Evolutionary conservation across 2,888 invertebrate genomes (phyloP).

Genomic region (Zygaena filipendulae): DNA sequence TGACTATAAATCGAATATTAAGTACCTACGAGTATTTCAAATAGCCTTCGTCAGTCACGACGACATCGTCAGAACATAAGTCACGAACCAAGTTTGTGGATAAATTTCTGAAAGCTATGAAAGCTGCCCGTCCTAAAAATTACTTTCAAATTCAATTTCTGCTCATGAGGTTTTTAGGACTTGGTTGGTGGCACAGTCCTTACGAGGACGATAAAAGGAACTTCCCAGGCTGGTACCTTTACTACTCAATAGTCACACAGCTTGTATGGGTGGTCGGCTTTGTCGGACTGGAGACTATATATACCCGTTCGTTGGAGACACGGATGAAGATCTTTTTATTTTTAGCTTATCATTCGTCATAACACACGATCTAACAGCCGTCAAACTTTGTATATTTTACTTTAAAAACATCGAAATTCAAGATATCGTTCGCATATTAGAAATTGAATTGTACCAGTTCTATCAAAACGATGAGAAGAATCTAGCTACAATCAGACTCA

Average conservation of each 20-base stretch:
- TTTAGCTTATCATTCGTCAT: constrained; percentile 58
- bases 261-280: constrained; percentile 52
- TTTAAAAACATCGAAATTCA: constrained; percentile 50
- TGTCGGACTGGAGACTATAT: constrained; percentile 55
- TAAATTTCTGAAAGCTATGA: too few species aligned
- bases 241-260: constrained; percentile 46
- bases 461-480: constrained; percentile 44
- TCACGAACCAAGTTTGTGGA: too few species aligned
- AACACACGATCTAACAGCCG: constrained; percentile 52
- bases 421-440: constrained; percentile 41
- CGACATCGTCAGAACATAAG: too few species aligned
- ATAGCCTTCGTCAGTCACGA: too few species aligned
- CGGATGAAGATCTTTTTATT: constrained; percentile 56
- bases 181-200: constrained; percentile 62
- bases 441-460: constrained; percentile 38
- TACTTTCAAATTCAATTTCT: constrained; percentile 44
- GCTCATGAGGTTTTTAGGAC: constrained; percentile 43
- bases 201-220: constrained; percentile 42
- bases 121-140: too few species aligned
- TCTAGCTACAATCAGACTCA: constrained; percentile 32
- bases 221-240: constrained; percentile 46
- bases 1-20: too few species aligned
- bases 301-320: constrained; percentile 55
- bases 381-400: constrained; percentile 52
- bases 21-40: too few species aligned